These are phyloP conservation scores for Tenthredo amoena DNA, from an alignment of 2,888 invertebrate species.

Conservation along the genomic window DNA sequence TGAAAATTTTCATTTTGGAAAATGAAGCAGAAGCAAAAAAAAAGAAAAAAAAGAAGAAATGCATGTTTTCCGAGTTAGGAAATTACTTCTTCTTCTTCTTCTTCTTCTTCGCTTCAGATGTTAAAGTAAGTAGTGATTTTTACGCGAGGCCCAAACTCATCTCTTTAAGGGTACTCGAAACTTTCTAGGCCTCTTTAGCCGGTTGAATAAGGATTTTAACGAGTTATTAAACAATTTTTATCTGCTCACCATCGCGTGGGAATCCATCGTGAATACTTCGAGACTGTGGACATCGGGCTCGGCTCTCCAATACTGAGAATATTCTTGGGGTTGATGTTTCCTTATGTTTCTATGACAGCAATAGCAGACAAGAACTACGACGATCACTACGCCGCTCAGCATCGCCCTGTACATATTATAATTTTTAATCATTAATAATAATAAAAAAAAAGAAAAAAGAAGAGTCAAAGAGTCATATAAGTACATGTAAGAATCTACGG, in stretches of 20 bases:
- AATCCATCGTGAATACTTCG: conserved; percentile 81
- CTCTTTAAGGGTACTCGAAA: neutral
- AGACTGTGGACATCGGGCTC: conserved; percentile 79
- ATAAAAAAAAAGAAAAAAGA: neutral
- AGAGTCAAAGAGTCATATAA: neutral
- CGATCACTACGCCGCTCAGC: conserved; percentile 88
- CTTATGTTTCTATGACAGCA: conserved; percentile 83
- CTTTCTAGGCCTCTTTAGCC: conserved; percentile 29
- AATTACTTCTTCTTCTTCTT: neutral
- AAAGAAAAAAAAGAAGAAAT: neutral
- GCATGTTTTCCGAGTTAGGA: neutral
- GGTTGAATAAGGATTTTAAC: conserved; percentile 4
- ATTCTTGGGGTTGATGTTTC: conserved; percentile 78
- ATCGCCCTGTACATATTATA: conserved; percentile 83
- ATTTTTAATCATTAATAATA: neutral
- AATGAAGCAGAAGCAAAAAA: neutral
- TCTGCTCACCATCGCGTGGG: conserved; percentile 70
- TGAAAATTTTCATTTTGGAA: neutral
- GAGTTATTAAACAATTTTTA: conserved; percentile 38
- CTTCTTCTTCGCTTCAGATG: neutral
- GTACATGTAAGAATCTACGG: neutral
- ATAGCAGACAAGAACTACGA: conserved; percentile 88
- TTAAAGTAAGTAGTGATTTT: neutral
- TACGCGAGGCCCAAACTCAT: neutral
- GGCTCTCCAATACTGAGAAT: conserved; percentile 78